Conservation (phyloP, 2,113 vertebrate species). For the Phylloscopus trochilus region DNA sequence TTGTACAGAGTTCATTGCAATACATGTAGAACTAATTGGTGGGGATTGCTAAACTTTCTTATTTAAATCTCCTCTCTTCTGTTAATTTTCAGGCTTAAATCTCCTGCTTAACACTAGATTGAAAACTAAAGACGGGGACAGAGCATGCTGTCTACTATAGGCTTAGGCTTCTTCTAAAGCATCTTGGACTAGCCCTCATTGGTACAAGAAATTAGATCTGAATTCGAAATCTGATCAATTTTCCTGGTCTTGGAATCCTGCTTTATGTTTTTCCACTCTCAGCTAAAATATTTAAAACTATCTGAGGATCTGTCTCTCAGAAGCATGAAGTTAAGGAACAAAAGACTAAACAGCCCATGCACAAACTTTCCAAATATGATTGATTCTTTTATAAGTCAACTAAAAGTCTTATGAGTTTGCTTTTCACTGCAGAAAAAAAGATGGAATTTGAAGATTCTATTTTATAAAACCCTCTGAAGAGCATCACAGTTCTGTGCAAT, state of each 20-base stretch:
- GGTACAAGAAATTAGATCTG: not conserved
- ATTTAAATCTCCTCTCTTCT: not conserved
- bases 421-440: constrained; percentile 43
- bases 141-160: not conserved
- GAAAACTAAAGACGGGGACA: not conserved
- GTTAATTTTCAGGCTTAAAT: not conserved
- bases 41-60: not conserved
- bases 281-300: not conserved
- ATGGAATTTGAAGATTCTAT: constrained; percentile 47
- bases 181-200: not conserved
- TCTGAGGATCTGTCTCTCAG: not conserved
- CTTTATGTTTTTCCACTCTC: not conserved
- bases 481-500: constrained; percentile 22
- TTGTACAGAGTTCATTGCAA: not conserved
- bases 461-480: constrained; percentile 53
- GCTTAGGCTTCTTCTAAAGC: not conserved
- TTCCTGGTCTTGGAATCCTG: not conserved
- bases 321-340: constrained; percentile 3
- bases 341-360: not conserved
- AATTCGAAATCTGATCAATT: not conserved
- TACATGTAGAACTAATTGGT: not conserved
- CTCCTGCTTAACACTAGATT: not conserved
- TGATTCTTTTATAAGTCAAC: constrained; percentile 43
- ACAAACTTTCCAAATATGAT: constrained; percentile 50
- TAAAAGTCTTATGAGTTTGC: constrained; percentile 45